phyloP scores from a whole-genome alignment of 2,113 vertebrate genomes.

The Setophaga coronata region DNA sequence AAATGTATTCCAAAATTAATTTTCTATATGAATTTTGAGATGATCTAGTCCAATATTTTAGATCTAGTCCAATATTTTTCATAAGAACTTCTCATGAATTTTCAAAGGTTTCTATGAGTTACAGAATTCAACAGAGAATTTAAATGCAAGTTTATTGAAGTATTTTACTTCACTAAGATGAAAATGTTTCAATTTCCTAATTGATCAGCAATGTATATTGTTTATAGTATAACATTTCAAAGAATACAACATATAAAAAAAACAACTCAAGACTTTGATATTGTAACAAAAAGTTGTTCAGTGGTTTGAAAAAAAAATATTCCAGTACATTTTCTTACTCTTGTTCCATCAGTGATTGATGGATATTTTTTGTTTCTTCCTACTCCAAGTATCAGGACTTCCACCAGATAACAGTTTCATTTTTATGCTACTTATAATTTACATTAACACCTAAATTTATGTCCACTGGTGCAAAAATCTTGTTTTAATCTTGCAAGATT shows the following conservation, averaged over 20 bases:
- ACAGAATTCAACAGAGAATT: not conserved
- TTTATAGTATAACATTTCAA: not conserved
- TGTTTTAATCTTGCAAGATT: not conserved
- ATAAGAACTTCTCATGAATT: not conserved
- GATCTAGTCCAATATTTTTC: not conserved
- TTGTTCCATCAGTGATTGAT: not conserved
- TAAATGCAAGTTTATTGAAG: not conserved
- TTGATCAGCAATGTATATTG: not conserved
- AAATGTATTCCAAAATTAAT: not conserved
- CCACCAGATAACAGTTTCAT: not conserved
- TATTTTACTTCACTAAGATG: not conserved
- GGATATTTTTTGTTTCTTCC: not conserved
- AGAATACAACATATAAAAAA: not conserved
- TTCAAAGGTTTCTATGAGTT: not conserved
- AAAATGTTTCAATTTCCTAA: not conserved
- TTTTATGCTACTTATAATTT: not conserved
- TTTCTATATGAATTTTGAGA: not conserved
- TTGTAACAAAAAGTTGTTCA: not conserved
- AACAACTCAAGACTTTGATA: not conserved
- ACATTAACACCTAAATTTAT: not conserved
- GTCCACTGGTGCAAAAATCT: not conserved
- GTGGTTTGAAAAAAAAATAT: not conserved
- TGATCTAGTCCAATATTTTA: not conserved
- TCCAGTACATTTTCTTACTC: not conserved
- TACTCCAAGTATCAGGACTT: not conserved